Evolutionary conservation across 2,113 vertebrate genomes (phyloP).

Genomic region (Spermophilus dauricus): DNA sequence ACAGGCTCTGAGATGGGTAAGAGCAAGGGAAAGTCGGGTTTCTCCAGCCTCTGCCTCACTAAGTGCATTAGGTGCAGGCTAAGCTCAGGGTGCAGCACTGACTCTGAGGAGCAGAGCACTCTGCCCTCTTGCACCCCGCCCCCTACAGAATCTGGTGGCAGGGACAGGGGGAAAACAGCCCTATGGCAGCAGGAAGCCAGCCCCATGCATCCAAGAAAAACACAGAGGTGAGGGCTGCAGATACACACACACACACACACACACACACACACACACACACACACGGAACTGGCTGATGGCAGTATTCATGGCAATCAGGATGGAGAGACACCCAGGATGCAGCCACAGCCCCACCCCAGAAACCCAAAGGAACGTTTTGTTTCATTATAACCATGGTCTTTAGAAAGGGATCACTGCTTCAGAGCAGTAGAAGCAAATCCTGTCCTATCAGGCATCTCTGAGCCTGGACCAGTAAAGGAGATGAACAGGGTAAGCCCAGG

Average conservation of each 20-base stretch:
- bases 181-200: background rate
- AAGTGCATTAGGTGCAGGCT: background rate
- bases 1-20: background rate
- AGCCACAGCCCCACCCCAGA: background rate
- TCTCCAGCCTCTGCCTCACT: background rate
- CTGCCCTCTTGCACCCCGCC: background rate
- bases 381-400: constrained; percentile 36
- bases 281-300: background rate
- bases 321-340: background rate
- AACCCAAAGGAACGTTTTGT: background rate
- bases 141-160: background rate
- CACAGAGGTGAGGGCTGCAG: background rate
- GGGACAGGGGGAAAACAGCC: background rate
- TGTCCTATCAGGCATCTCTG: constrained; percentile 34
- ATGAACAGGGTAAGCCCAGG: background rate
- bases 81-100: background rate
- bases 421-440: background rate
- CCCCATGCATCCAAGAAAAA: background rate
- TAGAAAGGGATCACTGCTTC: constrained; percentile 63
- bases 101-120: background rate
- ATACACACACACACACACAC: background rate
- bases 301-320: background rate
- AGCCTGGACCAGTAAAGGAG: constrained; percentile 6
- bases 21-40: background rate
- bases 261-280: background rate